Percentiles rank a stretch among this genome's conserved stretches.
These are phyloP conservation scores for Armadillidium nasatum DNA, from an alignment of 1,140 invertebrate genomes.

Conservation along the genomic window DNA sequence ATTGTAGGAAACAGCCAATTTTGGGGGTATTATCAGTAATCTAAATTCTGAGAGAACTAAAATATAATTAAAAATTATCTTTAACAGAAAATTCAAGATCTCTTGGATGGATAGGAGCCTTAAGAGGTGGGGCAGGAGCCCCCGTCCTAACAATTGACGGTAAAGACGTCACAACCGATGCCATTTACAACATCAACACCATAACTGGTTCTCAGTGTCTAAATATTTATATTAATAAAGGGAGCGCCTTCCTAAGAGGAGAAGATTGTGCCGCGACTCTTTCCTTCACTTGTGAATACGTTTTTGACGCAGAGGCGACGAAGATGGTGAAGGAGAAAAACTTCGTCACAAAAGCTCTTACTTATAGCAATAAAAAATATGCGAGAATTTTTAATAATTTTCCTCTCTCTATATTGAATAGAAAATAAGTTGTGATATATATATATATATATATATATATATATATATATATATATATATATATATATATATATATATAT, in stretches of 20 bases:
- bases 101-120: background rate
- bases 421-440: background rate
- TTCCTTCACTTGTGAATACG: background rate
- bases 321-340: no score
- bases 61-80: no score
- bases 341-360: no score
- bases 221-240: background rate
- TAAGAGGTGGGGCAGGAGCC: background rate
- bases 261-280: background rate
- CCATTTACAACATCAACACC: background rate
- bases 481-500: no score
- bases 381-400: no score
- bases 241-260: background rate
- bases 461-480: background rate
- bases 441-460: constrained; percentile 9
- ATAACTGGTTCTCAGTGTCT: background rate
- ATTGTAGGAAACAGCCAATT: no score
- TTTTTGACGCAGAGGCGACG: background rate
- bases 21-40: no score
- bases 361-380: no score
- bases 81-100: background rate
- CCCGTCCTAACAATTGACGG: background rate
- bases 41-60: no score
- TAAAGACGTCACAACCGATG: background rate
- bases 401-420: no score